Conservation (phyloP, 2,888 invertebrate species). For the Adineta ricciae region DNA sequence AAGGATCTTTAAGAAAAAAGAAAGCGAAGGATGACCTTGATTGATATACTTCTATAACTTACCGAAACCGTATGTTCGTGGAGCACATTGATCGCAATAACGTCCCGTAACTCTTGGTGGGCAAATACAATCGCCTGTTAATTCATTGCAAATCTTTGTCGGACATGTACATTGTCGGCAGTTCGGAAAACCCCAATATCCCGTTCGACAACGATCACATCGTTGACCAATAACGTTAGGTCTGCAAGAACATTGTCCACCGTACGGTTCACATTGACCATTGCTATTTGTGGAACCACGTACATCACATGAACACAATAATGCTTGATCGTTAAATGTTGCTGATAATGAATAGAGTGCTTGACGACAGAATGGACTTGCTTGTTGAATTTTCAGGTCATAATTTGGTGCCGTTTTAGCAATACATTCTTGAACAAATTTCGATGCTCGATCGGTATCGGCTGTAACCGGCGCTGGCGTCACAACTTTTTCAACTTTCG, state of each 20-base stretch:
- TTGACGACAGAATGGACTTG: constrained; percentile 65
- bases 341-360: constrained; percentile 84
- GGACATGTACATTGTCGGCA: constrained; percentile 63
- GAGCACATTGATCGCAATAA: constrained; percentile 75
- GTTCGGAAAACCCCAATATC: constrained; percentile 86
- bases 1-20: constrained; percentile 59
- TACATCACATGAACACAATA: constrained; percentile 76
- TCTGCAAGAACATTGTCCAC: constrained; percentile 87
- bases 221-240: constrained; percentile 80
- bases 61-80: constrained; percentile 72
- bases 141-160: constrained; percentile 78
- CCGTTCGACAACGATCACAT: constrained; percentile 58
- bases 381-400: constrained; percentile 3
- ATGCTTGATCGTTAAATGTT: constrained; percentile 83
- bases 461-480: neutral
- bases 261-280: constrained; percentile 68
- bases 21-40: neutral
- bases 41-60: neutral
- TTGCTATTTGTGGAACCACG: constrained; percentile 74
- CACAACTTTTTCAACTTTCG: neutral
- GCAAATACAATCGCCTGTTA: constrained; percentile 80
- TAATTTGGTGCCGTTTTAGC: neutral
- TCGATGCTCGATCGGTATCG: constrained; percentile 23
- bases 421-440: constrained; percentile 29
- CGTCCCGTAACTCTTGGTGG: constrained; percentile 79